These are phyloP conservation scores for Enteromius radiatus DNA, from an alignment of 2,797 vertebrate species.

Conservation along the genomic window DNA sequence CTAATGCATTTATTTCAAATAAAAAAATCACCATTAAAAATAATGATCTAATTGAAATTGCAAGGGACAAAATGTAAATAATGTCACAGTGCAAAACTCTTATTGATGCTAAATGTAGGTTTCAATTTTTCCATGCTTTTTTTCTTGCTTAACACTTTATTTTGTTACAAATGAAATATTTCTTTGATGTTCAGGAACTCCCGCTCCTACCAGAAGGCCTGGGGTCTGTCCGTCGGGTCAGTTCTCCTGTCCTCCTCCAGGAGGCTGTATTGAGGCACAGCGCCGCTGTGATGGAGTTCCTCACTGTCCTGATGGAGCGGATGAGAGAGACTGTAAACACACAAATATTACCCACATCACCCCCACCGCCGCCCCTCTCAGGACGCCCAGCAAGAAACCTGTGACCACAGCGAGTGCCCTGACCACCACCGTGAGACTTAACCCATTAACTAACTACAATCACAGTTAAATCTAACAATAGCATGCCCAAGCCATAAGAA, in stretches of 20 bases:
- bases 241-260: constrained; percentile 80
- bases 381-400: constrained; percentile 71
- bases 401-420: constrained; percentile 58
- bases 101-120: background rate
- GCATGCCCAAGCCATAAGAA: background rate
- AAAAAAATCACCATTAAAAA: background rate
- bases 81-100: background rate
- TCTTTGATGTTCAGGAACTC: constrained; percentile 65
- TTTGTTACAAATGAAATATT: background rate
- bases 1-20: background rate
- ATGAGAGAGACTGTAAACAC: constrained; percentile 77
- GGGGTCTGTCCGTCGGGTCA: constrained; percentile 74
- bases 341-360: constrained; percentile 62
- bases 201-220: constrained; percentile 66
- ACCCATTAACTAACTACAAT: background rate
- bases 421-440: constrained; percentile 36
- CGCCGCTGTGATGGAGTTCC: constrained; percentile 77
- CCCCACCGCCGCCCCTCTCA: constrained; percentile 71
- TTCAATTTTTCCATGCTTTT: background rate
- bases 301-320: constrained; percentile 80
- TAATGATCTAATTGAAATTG: background rate
- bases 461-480: background rate
- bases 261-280: constrained; percentile 72
- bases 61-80: background rate
- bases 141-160: background rate